Evolutionary conservation across 2,888 invertebrate genomes (phyloP).

Genomic region (Ditula angustiorana): DNA sequence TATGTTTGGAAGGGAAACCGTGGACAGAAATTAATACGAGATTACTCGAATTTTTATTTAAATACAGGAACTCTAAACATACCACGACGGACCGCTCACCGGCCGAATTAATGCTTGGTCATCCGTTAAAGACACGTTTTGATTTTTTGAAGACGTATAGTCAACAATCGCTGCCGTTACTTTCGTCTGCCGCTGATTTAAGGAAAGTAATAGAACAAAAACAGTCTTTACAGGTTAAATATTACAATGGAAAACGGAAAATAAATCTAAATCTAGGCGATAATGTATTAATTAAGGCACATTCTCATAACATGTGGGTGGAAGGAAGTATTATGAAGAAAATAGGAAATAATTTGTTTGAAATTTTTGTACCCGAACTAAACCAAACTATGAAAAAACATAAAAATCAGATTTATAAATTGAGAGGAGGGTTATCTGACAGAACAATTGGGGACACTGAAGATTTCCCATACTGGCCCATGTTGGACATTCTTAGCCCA

Average conservation of each 20-base stretch:
- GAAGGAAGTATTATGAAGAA: not conserved
- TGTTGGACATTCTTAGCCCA: not conserved
- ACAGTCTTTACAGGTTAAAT: conserved; percentile 7
- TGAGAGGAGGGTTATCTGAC: not conserved
- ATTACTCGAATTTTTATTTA: conserved; percentile 1
- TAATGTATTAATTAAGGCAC: not conserved
- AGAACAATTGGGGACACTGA: not conserved
- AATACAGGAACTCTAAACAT: conserved; percentile 19
- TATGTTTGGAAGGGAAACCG: conserved; percentile 3
- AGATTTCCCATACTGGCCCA: not conserved
- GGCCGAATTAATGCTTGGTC: conserved; percentile 8
- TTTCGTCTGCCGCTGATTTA: not conserved
- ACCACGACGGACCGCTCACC: conserved; percentile 20
- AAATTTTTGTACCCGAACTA: not conserved
- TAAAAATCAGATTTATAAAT: too few relatives aligned
- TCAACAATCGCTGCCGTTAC: not conserved
- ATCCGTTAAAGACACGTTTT: not conserved
- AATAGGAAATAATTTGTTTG: not conserved
- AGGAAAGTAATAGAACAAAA: not conserved
- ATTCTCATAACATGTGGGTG: not conserved
- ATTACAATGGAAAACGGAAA: conserved; percentile 1
- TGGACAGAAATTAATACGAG: not conserved
- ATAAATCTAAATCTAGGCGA: not conserved
- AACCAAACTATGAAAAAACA: conserved; percentile 1
- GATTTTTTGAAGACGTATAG: not conserved